Evolutionary conservation across 2,797 vertebrate species (phyloP), one percentile per base, ranked within the genome.

Genomic region (Halcyon chelicuti): DNA sequence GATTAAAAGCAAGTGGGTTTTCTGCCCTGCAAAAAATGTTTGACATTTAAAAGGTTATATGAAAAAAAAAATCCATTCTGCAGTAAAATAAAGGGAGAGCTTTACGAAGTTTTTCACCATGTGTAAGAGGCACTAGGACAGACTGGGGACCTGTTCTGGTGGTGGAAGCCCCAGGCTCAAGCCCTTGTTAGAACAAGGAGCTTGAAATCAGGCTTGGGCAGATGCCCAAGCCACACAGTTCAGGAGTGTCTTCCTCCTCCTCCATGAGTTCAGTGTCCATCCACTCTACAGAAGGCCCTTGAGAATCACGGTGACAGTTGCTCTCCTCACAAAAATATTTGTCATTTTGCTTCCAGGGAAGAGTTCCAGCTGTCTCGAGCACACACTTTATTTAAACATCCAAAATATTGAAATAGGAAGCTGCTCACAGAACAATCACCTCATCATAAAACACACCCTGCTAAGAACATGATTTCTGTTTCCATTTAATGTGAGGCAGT

Each of bases 401-500:
- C 76, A 86, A 97, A 97, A 96, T 94, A 95, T 75, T 96, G 95
- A 97, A 94, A 81, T 93, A 91, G 80, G 87, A 77, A 93, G 77
- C 91, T 91, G 62, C 57, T 95, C 47, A 0, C 79, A 84, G 89
- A 95, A 91, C 85, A 96, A 96, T 93, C 25, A 37, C 58, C 66
- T 92, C 86, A 94, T 94, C 90, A 91, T 94, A 94, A 97, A 96
- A 95, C 70, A 93, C 51, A 92, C 79, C 91, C 91, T 82, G 82
- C 91, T 93, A 93, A 92, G 93, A 96, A 78, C 71, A 92, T 90
- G 93, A 96, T 94, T 96, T 97, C 91, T 94, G 58, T 94, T 96
- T 93, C 94, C 86, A 82, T 94, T 94, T 96, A 90, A 92, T 81
- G 55, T 84, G 86, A 96, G 47, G 52, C 82, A 90, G 70, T 86